phyloP scores from a whole-genome alignment of 2,888 invertebrate species.

The Xestia rhomboidea region DNA sequence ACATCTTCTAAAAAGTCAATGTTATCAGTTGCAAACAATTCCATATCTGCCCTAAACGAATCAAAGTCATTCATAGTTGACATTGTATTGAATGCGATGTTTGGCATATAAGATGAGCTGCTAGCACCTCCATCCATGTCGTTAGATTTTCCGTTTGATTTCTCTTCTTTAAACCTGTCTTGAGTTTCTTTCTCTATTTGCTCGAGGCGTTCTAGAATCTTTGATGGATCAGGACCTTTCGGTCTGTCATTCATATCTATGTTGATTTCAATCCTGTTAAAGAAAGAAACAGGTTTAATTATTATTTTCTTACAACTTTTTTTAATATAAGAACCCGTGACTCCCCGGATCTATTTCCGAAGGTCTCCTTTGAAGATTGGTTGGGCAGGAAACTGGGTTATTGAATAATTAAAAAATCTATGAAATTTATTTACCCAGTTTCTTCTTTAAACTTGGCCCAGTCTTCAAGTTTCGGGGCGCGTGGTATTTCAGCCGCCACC shows the following conservation, averaged over 20 bases:
- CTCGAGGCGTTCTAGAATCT: slow-evolving; percentile 84
- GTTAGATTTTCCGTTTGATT: slow-evolving; percentile 33
- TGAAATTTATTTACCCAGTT: slow-evolving; percentile 78
- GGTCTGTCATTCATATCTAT: slow-evolving; percentile 81
- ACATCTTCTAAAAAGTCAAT: slow-evolving; percentile 45
- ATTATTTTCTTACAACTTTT: neutral
- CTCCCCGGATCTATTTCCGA: neutral
- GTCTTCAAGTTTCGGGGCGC: slow-evolving; percentile 79
- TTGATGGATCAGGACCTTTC: slow-evolving; percentile 76
- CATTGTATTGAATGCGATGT: slow-evolving; percentile 47
- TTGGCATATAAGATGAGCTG: slow-evolving; percentile 45
- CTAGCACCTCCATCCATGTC: slow-evolving; percentile 20
- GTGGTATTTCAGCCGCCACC: slow-evolving; percentile 85
- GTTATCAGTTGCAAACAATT: slow-evolving; percentile 35
- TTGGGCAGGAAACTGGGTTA: neutral
- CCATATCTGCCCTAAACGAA: slow-evolving; percentile 60
- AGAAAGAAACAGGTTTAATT: slow-evolving; percentile 32
- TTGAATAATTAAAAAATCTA: neutral
- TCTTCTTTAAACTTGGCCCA: slow-evolving; percentile 84
- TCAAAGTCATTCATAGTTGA: slow-evolving; percentile 71
- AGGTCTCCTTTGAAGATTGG: neutral
- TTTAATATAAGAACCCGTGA: neutral
- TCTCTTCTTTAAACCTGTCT: slow-evolving; percentile 76
- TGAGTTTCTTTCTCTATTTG: slow-evolving; percentile 85
- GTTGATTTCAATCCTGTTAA: slow-evolving; percentile 83